These are phyloP conservation scores for Neosilurus hyrtlii DNA, from an alignment of 2,797 vertebrate species.

Conservation along the genomic window DNA sequence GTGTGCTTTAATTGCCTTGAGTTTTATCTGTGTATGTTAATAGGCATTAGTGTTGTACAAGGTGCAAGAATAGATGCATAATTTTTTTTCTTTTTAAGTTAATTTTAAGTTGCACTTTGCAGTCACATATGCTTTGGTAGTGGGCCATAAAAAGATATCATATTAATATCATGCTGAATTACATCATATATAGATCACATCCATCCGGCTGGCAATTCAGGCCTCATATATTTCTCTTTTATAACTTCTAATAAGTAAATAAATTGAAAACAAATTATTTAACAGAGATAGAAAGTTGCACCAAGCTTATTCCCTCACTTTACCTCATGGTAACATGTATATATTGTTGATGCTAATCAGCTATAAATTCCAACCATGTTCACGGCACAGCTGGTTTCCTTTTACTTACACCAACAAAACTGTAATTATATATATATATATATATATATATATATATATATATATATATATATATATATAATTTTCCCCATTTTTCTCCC, in stretches of 20 bases:
- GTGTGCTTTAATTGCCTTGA: slow-evolving; percentile 11
- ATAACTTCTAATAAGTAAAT: neutral
- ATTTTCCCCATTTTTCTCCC: too few species aligned
- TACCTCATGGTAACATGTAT: neutral
- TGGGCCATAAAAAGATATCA: neutral
- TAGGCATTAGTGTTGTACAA: slow-evolving; percentile 23
- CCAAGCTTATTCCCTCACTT: neutral
- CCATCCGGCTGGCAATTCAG: neutral
- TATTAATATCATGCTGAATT: neutral
- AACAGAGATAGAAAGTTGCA: neutral
- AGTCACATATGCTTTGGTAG: slow-evolving; percentile 37
- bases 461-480: too few species aligned
- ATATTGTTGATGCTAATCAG: neutral
- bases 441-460: too few species aligned
- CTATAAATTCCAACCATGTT: neutral
- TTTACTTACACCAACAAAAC: neutral
- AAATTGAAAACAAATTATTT: neutral
- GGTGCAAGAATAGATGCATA: slow-evolving; percentile 41
- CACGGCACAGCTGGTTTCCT: neutral
- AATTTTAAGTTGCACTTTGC: slow-evolving; percentile 55
- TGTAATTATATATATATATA: too few species aligned
- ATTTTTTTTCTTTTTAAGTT: slow-evolving; percentile 50
- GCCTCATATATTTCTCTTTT: neutral
- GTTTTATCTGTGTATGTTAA: slow-evolving; percentile 17
- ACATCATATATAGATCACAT: neutral